A percentile compares a stretch with the other conserved stretches of the same genome.
phyloP scores from a whole-genome alignment of 2,797 vertebrate genomes.

The Dicrostonyx torquatus region DNA sequence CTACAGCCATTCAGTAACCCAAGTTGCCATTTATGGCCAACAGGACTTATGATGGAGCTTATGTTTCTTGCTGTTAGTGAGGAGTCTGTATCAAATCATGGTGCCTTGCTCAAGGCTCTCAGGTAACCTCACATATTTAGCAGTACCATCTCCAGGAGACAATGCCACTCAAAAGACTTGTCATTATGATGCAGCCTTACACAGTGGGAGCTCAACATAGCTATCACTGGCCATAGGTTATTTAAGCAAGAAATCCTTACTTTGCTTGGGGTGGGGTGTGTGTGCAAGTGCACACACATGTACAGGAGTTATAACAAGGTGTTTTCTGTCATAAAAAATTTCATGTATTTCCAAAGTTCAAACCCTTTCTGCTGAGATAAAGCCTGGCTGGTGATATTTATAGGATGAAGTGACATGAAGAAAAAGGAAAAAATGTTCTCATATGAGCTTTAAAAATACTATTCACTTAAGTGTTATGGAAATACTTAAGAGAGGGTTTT shows the following conservation, averaged over 20 bases:
- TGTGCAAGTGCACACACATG: not conserved
- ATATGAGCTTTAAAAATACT: constrained; percentile 69
- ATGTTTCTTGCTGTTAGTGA: not conserved
- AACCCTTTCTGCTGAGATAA: constrained; percentile 45
- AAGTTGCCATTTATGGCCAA: not conserved
- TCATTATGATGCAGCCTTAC: too few species aligned
- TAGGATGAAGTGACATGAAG: constrained; percentile 29
- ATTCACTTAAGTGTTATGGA: constrained; percentile 65
- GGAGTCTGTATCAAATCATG: not conserved
- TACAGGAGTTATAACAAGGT: not conserved
- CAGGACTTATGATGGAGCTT: not conserved
- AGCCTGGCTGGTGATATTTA: constrained; percentile 59
- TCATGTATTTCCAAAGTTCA: constrained; percentile 57
- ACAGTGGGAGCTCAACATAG: not conserved
- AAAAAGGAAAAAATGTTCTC: constrained; percentile 70
- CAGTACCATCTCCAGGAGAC: not conserved
- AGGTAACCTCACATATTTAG: not conserved
- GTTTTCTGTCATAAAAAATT: constrained; percentile 42
- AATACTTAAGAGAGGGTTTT: constrained; percentile 63
- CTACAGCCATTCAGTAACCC: not conserved
- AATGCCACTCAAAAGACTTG: not conserved
- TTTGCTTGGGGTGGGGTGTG: not conserved
- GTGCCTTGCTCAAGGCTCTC: not conserved
- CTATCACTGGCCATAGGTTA: not conserved
- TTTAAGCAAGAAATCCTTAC: not conserved